phyloP scores from a whole-genome alignment of 2,797 vertebrate genomes.

The Potorous gilbertii region DNA sequence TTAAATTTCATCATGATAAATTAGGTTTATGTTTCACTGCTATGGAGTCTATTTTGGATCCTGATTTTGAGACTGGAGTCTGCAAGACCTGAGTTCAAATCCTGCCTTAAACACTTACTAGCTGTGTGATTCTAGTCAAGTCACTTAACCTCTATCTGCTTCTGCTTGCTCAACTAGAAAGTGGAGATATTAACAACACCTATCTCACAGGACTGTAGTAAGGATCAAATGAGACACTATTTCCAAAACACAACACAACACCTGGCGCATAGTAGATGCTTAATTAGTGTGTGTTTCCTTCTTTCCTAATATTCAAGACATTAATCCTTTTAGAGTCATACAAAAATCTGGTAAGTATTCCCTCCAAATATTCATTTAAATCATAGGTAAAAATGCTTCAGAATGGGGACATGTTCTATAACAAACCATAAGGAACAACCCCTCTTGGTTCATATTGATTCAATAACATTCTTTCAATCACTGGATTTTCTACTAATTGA shows the following conservation, averaged over 20 bases:
- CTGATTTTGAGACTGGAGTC: neutral
- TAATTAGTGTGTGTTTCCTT: neutral
- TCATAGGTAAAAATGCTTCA: neutral
- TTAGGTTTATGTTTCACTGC: neutral
- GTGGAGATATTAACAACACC: neutral
- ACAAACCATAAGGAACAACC: neutral
- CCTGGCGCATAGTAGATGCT: neutral
- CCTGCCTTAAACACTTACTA: neutral
- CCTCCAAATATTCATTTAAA: neutral
- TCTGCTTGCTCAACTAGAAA: neutral
- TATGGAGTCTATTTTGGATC: neutral
- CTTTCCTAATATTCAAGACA: neutral
- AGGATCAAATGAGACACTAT: neutral
- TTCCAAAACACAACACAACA: neutral
- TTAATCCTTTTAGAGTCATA: neutral
- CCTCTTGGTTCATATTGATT: neutral
- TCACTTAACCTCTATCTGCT: neutral
- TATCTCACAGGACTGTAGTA: neutral
- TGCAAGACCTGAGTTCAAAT: neutral
- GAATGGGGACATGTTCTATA: neutral
- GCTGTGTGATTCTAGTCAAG: neutral
- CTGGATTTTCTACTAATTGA: neutral
- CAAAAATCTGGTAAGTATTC: neutral
- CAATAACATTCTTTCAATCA: neutral
- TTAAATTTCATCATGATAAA: neutral